A percentile compares a stretch with the other conserved stretches of the same genome.
phyloP scores from a whole-genome alignment of 2,797 vertebrate genomes.

The Fratercula arctica region DNA sequence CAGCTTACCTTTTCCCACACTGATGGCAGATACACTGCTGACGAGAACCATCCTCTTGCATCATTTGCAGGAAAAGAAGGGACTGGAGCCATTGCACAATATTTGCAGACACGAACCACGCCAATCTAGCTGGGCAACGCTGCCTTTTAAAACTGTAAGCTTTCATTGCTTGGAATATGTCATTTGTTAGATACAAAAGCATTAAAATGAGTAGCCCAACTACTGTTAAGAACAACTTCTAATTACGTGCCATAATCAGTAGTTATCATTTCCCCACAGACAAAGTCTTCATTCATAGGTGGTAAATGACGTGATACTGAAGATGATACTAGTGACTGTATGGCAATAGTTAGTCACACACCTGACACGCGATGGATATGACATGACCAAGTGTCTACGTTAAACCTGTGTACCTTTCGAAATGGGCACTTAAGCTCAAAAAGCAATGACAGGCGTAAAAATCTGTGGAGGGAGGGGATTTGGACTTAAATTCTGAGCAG shows the following conservation, averaged over 20 bases:
- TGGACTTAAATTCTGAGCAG: neutral
- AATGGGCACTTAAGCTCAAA: neutral
- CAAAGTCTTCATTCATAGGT: neutral
- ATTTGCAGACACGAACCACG: neutral
- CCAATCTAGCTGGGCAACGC: rapidly evolving
- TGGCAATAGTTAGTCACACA: neutral
- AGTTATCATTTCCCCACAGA: neutral
- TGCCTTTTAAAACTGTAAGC: neutral
- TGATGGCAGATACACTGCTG: neutral
- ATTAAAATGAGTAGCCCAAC: neutral
- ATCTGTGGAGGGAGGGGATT: neutral
- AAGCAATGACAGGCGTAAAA: neutral
- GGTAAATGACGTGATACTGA: neutral
- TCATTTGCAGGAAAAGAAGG: neutral
- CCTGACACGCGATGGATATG: rapidly evolving
- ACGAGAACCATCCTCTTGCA: neutral
- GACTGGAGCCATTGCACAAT: neutral
- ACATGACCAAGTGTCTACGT: rapidly evolving
- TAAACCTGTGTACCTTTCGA: neutral
- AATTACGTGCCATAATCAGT: neutral
- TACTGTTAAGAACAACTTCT: neutral
- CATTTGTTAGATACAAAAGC: neutral
- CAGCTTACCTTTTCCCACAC: neutral
- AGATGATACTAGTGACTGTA: neutral
- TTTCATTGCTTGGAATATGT: neutral